Conservation (phyloP, 2,797 vertebrate genomes). For the Pangasius djambal region DNA sequence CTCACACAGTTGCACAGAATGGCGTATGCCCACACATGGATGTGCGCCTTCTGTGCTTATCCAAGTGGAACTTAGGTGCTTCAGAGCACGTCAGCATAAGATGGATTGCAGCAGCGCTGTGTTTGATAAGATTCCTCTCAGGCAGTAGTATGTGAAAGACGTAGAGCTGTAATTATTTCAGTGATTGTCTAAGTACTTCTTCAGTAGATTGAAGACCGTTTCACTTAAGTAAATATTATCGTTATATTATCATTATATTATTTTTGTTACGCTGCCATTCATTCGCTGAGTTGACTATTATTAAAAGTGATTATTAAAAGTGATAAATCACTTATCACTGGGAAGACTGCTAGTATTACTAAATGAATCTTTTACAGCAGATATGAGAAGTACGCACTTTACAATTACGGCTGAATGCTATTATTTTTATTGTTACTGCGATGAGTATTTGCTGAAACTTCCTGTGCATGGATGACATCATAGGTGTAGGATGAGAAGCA, state of each 20-base stretch:
- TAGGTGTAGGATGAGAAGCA: not conserved
- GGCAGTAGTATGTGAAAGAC: slow-evolving; percentile 16
- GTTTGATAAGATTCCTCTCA: slow-evolving; percentile 33
- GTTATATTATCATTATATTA: not conserved
- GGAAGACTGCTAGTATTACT: not conserved
- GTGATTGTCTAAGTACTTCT: not conserved
- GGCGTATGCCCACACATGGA: slow-evolving; percentile 63
- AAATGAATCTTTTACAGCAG: not conserved
- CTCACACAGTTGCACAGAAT: slow-evolving; percentile 42
- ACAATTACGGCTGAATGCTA: not conserved
- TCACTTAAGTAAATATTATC: not conserved
- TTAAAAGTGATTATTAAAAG: not conserved
- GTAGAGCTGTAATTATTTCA: slow-evolving; percentile 34
- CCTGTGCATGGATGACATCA: not conserved
- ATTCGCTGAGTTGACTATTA: not conserved
- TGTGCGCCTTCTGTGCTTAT: slow-evolving; percentile 52
- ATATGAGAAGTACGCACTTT: not conserved
- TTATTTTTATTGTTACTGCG: not conserved
- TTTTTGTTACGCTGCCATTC: slow-evolving; percentile 2
- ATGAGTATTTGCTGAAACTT: not conserved
- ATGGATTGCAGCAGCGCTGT: slow-evolving; percentile 28
- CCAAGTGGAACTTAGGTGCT: slow-evolving; percentile 52
- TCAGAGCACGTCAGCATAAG: slow-evolving; percentile 51
- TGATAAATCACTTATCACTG: not conserved
- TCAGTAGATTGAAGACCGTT: not conserved